Conservation (phyloP, 1,140 invertebrate species). For the Neuroterus valhalla region DNA sequence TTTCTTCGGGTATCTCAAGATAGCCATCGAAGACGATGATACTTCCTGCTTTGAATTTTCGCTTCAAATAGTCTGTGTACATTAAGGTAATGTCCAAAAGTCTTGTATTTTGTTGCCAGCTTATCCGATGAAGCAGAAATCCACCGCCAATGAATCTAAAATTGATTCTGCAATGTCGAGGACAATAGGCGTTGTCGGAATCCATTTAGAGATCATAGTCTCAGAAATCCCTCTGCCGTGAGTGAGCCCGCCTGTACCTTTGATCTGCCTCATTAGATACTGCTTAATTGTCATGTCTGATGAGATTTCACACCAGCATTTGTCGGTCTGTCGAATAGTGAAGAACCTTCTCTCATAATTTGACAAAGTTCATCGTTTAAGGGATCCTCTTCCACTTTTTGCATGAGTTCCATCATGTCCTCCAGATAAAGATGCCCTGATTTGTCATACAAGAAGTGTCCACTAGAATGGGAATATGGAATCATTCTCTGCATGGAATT, state of each 20-base stretch:
- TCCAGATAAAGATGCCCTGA: constrained; percentile 36
- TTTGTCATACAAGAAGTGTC: constrained; percentile 46
- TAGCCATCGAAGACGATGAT: too few species aligned
- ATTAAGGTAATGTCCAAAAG: not conserved
- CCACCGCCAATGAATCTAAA: constrained; percentile 38
- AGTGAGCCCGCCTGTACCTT: constrained; percentile 56
- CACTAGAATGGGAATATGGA: constrained; percentile 60
- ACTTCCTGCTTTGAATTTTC: not conserved
- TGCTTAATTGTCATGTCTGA: constrained; percentile 68
- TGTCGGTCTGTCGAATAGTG: constrained; percentile 63
- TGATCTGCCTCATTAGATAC: constrained; percentile 61
- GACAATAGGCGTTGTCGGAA: constrained; percentile 40
- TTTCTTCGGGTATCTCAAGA: constrained; percentile 34
- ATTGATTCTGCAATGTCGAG: constrained; percentile 58
- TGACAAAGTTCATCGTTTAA: constrained; percentile 53
- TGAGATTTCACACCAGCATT: constrained; percentile 69
- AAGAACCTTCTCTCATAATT: constrained; percentile 60
- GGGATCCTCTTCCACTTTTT: constrained; percentile 4
- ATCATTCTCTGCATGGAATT: constrained; percentile 55
- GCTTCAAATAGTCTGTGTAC: not conserved
- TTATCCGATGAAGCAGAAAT: not conserved
- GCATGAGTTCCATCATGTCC: constrained; percentile 31
- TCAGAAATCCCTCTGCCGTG: constrained; percentile 52
- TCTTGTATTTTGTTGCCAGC: not conserved
- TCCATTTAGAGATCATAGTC: constrained; percentile 51